phyloP scores from a whole-genome alignment of 2,888 invertebrate genomes.

The Rhodophaea formosa region DNA sequence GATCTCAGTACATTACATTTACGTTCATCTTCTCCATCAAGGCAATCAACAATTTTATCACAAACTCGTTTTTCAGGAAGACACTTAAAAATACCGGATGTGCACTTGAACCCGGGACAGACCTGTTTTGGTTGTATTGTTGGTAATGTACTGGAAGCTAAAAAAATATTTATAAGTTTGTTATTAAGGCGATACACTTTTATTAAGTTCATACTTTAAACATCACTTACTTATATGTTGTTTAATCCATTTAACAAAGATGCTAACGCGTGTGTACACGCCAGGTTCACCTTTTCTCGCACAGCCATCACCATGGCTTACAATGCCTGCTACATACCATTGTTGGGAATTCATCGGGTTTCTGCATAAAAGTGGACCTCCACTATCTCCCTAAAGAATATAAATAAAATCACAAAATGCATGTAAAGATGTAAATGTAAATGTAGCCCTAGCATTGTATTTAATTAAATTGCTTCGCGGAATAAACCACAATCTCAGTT shows the following conservation, averaged over 20 bases:
- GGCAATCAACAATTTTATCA: conserved; percentile 87
- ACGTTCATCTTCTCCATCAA: conserved; percentile 90
- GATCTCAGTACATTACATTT: conserved; percentile 75
- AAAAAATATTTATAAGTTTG: conserved; percentile 29
- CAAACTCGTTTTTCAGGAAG: conserved; percentile 84
- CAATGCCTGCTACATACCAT: conserved; percentile 91
- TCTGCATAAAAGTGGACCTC: conserved; percentile 91
- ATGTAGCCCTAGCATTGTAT: no score
- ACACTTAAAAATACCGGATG: conserved; percentile 84
- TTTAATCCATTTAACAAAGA: conserved; percentile 88
- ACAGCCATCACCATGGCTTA: conserved; percentile 94
- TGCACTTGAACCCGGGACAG: conserved; percentile 89
- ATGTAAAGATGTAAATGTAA: no score
- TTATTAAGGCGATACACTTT: neutral
- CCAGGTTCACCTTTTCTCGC: conserved; percentile 90
- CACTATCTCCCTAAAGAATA: conserved; percentile 86
- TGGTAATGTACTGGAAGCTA: conserved; percentile 73
- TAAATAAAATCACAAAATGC: neutral
- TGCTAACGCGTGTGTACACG: conserved; percentile 89
- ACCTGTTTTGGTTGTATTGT: conserved; percentile 75
- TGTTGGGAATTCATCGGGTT: conserved; percentile 84
- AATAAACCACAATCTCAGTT: no score
- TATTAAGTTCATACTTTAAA: no score
- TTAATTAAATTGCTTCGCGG: no score
- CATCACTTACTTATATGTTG: conserved; percentile 79